phyloP scores from a whole-genome alignment of 2,113 vertebrate genomes.

The Stigmatopora nigra region DNA sequence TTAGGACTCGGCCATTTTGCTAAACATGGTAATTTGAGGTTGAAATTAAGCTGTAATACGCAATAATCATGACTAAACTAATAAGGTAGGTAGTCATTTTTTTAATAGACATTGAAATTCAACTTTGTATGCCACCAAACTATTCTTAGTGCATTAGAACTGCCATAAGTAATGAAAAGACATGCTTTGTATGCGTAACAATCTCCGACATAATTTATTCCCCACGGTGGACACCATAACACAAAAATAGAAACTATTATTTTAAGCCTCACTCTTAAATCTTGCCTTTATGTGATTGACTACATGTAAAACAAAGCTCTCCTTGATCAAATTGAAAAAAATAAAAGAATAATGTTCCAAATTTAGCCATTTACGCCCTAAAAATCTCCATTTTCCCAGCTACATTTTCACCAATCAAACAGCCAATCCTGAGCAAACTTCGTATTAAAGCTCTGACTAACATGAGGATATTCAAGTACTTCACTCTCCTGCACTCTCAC shows the following conservation, averaged over 20 bases:
- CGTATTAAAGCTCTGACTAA: neutral
- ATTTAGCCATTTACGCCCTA: neutral
- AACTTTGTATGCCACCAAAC: neutral
- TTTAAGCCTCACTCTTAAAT: neutral
- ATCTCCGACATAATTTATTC: constrained; percentile 3
- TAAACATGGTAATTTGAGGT: too few species aligned
- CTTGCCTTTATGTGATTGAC: neutral
- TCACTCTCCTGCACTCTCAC: neutral
- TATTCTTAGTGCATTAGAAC: neutral
- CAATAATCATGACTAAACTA: neutral
- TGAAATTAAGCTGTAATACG: neutral
- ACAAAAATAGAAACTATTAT: constrained; percentile 5
- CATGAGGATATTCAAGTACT: constrained; percentile 1
- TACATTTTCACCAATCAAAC: neutral
- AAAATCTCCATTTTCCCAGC: neutral
- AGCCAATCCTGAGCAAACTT: neutral
- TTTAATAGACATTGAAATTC: neutral
- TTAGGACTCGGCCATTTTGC: too few species aligned
- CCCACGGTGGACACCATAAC: neutral
- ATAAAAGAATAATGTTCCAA: neutral
- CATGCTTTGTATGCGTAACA: neutral
- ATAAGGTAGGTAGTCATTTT: neutral
- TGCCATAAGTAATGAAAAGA: neutral
- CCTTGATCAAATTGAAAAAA: neutral
- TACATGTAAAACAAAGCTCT: neutral